Evolutionary conservation across 2,113 vertebrate species (phyloP).

Genomic region (Parus major): DNA sequence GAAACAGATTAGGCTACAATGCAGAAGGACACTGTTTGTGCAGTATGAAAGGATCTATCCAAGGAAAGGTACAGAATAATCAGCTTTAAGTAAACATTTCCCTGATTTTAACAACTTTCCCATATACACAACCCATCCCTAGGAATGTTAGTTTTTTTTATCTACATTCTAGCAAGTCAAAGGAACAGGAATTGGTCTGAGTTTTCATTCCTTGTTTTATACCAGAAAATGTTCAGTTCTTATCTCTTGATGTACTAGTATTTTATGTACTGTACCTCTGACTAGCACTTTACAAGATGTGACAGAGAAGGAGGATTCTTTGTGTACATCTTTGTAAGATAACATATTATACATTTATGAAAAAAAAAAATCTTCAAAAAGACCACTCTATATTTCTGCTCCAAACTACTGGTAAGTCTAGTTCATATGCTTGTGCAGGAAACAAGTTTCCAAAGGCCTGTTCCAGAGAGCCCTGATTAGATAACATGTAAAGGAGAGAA

Average conservation of each 20-base stretch:
- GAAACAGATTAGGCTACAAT: neutral
- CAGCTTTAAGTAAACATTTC: neutral
- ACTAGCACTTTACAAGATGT: neutral
- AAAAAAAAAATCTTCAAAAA: neutral
- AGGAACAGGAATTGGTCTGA: neutral
- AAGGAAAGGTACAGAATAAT: neutral
- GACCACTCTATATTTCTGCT: neutral
- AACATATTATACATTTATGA: neutral
- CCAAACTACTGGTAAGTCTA: neutral
- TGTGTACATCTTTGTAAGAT: neutral
- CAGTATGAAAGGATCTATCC: neutral
- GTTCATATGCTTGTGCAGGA: neutral
- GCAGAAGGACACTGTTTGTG: neutral
- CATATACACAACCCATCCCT: neutral
- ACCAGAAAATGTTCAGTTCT: neutral
- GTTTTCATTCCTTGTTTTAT: neutral
- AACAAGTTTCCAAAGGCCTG: constrained; percentile 16
- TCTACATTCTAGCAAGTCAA: neutral
- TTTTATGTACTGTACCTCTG: neutral
- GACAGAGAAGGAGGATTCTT: neutral
- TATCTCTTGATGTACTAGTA: neutral
- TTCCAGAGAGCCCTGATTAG: neutral
- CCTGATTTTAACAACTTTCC: neutral
- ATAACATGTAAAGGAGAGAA: neutral
- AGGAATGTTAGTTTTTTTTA: neutral